Evolutionary conservation across 2,113 vertebrate species (phyloP), one percentile per base, ranked within the genome.

Genomic region (Catagonus wagneri): DNA sequence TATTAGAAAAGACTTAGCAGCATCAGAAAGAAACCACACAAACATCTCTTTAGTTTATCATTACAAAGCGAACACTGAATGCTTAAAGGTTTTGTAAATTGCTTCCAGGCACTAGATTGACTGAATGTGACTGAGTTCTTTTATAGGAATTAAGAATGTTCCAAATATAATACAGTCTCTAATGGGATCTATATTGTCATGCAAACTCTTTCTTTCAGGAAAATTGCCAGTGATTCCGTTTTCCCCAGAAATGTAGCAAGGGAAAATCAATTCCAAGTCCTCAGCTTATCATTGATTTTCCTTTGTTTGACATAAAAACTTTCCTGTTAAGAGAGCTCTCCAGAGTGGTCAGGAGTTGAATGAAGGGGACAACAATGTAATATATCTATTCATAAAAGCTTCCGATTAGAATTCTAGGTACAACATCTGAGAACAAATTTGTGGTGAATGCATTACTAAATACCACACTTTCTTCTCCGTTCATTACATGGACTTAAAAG

Each of bases 241-340:
- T 95, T 93, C 78, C 66, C 93, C 52, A 44, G 52, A 93, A 93
- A 94, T 56, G 29, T 44, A 63, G 27, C 17, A 83, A 86, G 27
- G 12, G 25, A 89, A 94, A 95, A 96, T 95, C 68, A 89, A 61
- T 93, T 36, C 50, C 34, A 86, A 50, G 44, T 89, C n/a, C 36
- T 56, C 4, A 63, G 72, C 0, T 94, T 83, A 78, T 66, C 85
- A 95, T 66, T 78, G 78, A 89, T 91, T 94, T 95, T 92, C 72
- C 87, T 95, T 90, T 96, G 15, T 74, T 90, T 27, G 27, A 83
- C 94, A 69, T 85, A 71, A 23, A 96, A 83, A 65, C 78, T 69
- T 89, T 89, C 85, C 63, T 87, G 19, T 89, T 95, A 97, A 93
- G 34, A 71, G 39, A 71, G 52, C 50, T 89, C n/a, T 79, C 13